Base-by-base conservation (phyloP, 2,888 invertebrate genomes). In the Drosophila engyochracea region DNA sequence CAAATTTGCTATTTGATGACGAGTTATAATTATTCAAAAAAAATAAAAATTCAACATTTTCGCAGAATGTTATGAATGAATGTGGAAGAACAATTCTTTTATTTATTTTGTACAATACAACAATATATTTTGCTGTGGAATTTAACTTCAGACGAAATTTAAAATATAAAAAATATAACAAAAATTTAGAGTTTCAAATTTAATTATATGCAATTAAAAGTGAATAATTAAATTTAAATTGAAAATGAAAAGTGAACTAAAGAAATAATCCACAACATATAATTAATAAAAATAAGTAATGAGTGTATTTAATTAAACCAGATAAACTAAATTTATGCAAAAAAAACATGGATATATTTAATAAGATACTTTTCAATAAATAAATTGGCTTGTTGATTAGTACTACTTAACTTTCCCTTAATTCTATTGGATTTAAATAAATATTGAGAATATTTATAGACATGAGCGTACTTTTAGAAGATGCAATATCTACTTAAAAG, bases 401-500 rank as follows among this genome's bases (percentile, higher is more conserved):
- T 3, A 22, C 7, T 1, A 22, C 22, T 44, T 22, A 14, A 1
- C 14, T 6, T 44, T 3, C n/a, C 12, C 22, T 22, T 2, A n/a
- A 44, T 14, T 14, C 1, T 1, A 3, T 41, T 41, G 6, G 6
- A 41, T n/a, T 3, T 44, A 6, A n/a, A 44, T 22, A 44, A 5
- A 3, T 22, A 44, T 44, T 44, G 3, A 6, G 12, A 22, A 44
- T 14, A 1, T 44, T 6, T 12, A n/a, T 39, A n/a, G n/a, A n/a
- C 4, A n/a, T 10, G 41, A 10, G 2, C 0, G 4, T 1, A n/a
- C n/a, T 41, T 1, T n/a, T n/a, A n/a, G 10, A n/a, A 10, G 4
- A n/a, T 12, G 10, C 41, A 12, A n/a, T 41, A 41, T n/a, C 4
- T n/a, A n/a, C 4, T n/a, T 12, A 4, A 41, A 41, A 12, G 4